Conservation (phyloP, 2,888 invertebrate species). For the Proisotoma minuta region DNA sequence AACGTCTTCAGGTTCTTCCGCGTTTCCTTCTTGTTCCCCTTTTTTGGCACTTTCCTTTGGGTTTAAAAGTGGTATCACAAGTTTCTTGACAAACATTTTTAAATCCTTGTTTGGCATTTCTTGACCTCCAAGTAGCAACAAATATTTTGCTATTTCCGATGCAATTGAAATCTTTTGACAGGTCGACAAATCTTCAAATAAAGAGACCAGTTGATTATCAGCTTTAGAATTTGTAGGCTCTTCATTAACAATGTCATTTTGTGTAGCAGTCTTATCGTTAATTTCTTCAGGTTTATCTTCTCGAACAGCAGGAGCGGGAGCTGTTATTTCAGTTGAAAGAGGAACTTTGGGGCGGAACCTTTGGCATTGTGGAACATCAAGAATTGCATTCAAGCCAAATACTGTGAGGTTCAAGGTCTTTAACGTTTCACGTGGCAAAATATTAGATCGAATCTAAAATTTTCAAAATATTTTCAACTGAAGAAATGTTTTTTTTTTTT, state of each 20-base stretch:
- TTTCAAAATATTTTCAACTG: neutral
- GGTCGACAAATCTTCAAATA: slow-evolving; percentile 12
- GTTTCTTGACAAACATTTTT: slow-evolving; percentile 15
- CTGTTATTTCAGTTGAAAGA: neutral
- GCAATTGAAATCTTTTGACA: slow-evolving; percentile 26
- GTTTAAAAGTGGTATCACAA: slow-evolving; percentile 28
- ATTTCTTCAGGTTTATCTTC: neutral
- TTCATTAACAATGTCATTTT: neutral
- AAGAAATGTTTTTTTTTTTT: neutral
- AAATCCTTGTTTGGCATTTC: slow-evolving; percentile 25
- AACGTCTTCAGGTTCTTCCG: neutral
- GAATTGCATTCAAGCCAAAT: slow-evolving; percentile 32
- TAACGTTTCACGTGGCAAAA: slow-evolving; percentile 29
- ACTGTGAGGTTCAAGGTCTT: slow-evolving; percentile 37
- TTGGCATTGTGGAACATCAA: slow-evolving; percentile 42
- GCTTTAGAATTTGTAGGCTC: neutral
- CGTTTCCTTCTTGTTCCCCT: neutral
- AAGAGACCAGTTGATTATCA: neutral
- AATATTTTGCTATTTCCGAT: slow-evolving; percentile 17
- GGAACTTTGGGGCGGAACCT: slow-evolving; percentile 23
- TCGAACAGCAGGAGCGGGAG: neutral
- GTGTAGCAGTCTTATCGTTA: neutral
- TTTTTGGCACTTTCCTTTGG: no score
- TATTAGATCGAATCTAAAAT: slow-evolving; percentile 37
- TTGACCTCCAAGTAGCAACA: slow-evolving; percentile 29